phyloP scores from a whole-genome alignment of 2,888 invertebrate species.

The Brenthis daphne region DNA sequence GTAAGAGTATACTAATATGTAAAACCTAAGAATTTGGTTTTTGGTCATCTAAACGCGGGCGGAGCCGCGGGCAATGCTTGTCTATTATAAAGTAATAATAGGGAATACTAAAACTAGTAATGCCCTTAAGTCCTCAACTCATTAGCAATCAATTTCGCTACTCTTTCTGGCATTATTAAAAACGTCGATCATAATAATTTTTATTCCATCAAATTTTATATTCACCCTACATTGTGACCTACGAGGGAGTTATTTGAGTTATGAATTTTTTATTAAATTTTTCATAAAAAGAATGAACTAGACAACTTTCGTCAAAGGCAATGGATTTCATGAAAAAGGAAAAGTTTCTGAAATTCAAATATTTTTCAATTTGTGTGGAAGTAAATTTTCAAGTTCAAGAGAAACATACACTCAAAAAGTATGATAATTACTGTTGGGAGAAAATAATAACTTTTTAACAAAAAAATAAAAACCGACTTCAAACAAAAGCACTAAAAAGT shows the following conservation, averaged over 20 bases:
- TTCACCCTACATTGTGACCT: conserved; percentile 1
- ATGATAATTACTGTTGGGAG: neutral
- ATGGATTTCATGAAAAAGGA: neutral
- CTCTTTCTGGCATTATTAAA: conserved; percentile 11
- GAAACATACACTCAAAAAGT: neutral
- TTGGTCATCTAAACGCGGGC: no score
- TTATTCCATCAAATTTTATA: neutral
- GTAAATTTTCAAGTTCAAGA: neutral
- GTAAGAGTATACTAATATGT: no score
- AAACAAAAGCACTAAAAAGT: no score
- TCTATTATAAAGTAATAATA: neutral
- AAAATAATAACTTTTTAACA: no score
- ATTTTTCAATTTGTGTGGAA: neutral
- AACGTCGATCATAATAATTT: neutral
- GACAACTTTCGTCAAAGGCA: conserved; percentile 13
- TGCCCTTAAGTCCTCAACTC: neutral
- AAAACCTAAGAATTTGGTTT: no score
- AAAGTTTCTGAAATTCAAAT: conserved; percentile 18
- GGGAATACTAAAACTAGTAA: neutral
- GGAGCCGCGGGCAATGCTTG: no score
- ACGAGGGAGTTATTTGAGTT: neutral
- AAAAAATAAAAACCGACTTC: no score
- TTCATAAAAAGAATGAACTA: neutral
- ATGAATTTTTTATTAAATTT: conserved; percentile 20
- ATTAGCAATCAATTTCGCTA: neutral